These are phyloP conservation scores for Oeneis ivallda DNA, from an alignment of 2,888 invertebrate species.

Conservation along the genomic window DNA sequence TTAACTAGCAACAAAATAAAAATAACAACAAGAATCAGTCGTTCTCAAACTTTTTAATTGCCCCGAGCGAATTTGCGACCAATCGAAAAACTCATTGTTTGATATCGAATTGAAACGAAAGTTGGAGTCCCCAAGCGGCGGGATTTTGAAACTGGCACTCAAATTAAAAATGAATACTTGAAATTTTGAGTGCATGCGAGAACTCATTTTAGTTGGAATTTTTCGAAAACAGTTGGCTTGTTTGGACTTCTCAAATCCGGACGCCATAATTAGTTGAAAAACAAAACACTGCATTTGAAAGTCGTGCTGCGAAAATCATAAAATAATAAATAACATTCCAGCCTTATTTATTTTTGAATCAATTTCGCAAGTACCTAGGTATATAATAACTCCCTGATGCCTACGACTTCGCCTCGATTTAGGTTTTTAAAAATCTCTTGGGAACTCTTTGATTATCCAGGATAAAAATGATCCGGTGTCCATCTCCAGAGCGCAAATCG, in stretches of 20 bases:
- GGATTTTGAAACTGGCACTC: constrained; percentile 49
- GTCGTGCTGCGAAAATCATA: constrained; percentile 2
- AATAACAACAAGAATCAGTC: constrained; percentile 34
- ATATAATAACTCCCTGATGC: no score
- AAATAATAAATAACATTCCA: no score
- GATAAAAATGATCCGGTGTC: no score
- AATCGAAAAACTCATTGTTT: constrained; percentile 72
- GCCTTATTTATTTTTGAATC: no score
- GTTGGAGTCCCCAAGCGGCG: constrained; percentile 54
- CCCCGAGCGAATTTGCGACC: constrained; percentile 65
- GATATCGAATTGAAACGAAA: constrained; percentile 60
- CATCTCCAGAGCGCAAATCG: no score
- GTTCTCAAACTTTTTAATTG: constrained; percentile 75
- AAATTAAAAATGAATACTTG: constrained; percentile 57
- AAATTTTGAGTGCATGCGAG: constrained; percentile 56
- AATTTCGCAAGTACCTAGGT: no score
- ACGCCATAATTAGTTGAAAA: constrained; percentile 33
- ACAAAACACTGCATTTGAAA: constrained; percentile 28
- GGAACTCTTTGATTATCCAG: no score
- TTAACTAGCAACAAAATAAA: constrained; percentile 40
- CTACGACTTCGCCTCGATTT: no score
- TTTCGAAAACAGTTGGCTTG: constrained; percentile 29
- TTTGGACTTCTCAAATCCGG: constrained; percentile 30
- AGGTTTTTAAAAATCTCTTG: no score
- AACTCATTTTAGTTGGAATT: constrained; percentile 41